phyloP scores from a whole-genome alignment of 2,113 vertebrate genomes.

The Taxidea taxus region DNA sequence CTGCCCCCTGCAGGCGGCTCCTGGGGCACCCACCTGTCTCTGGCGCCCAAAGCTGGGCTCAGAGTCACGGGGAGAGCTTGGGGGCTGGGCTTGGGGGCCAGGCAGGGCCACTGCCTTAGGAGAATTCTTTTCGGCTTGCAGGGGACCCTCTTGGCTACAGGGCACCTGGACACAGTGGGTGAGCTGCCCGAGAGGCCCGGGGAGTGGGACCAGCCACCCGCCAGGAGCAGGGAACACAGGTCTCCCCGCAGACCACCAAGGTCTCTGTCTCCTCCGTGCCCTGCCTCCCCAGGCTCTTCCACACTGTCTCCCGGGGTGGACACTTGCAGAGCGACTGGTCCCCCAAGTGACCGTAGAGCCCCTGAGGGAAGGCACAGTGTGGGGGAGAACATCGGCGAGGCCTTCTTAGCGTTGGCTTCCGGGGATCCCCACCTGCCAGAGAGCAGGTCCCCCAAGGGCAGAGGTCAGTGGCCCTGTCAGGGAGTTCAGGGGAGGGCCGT shows the following conservation, averaged over 20 bases:
- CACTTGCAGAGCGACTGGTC: not conserved
- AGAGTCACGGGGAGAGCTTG: not conserved
- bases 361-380: too few relatives aligned
- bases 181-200: too few relatives aligned
- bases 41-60: not conserved
- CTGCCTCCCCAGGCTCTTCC: not conserved
- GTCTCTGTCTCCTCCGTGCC: not conserved
- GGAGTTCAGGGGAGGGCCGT: not conserved
- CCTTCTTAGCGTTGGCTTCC: not conserved
- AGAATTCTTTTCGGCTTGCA: not conserved
- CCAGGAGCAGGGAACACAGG: not conserved
- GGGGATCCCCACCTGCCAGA: not conserved
- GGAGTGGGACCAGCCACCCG: not conserved
- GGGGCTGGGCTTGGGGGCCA: not conserved
- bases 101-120: rapidly evolving
- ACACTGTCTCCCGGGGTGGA: rapidly evolving
- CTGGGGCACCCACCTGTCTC: not conserved
- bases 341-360: not conserved
- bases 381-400: too few relatives aligned
- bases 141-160: not conserved
- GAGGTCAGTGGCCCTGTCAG: rapidly evolving
- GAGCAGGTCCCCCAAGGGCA: too few relatives aligned
- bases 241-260: not conserved
- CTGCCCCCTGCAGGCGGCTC: slow-evolving; percentile 48
- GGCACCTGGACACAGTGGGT: not conserved